A percentile compares a stretch with the other conserved stretches of the same genome.
phyloP scores from a whole-genome alignment of 1,140 invertebrate genomes.

The Macrobrachium nipponense region DNA sequence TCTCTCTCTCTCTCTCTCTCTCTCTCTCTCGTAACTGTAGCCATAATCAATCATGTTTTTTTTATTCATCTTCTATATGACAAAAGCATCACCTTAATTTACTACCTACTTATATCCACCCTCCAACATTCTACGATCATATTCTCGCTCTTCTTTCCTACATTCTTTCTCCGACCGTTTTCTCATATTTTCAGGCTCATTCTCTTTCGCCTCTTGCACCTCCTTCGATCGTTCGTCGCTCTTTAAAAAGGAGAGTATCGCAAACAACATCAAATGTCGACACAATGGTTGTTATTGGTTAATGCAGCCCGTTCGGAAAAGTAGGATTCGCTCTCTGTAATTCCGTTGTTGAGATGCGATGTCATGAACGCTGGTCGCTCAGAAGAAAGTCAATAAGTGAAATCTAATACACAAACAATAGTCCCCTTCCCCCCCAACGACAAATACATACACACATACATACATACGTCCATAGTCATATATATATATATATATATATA shows the following conservation, averaged over 20 bases:
- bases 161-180: not conserved
- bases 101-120: not conserved
- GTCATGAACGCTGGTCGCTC: not conserved
- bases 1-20: not conserved
- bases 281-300: not conserved
- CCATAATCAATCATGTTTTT: not conserved
- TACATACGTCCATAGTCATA: not conserved
- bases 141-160: conserved; percentile 7
- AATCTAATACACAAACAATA: not conserved
- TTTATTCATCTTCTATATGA: not conserved
- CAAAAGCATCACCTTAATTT: not conserved
- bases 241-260: not conserved
- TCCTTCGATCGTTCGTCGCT: not conserved
- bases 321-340: not conserved
- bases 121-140: not conserved
- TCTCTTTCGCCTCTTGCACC: not conserved
- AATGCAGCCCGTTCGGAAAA: not conserved
- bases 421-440: not conserved
- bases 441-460: conserved; percentile 11
- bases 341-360: not conserved
- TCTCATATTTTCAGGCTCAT: not conserved
- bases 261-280: not conserved
- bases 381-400: not conserved
- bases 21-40: not conserved
- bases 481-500: conserved; percentile 1